Evolutionary conservation across 64 coral and sea anemone species (phyloP), one percentile per base, ranked within the genome.

Genomic region (Actinia tenebrosa): DNA sequence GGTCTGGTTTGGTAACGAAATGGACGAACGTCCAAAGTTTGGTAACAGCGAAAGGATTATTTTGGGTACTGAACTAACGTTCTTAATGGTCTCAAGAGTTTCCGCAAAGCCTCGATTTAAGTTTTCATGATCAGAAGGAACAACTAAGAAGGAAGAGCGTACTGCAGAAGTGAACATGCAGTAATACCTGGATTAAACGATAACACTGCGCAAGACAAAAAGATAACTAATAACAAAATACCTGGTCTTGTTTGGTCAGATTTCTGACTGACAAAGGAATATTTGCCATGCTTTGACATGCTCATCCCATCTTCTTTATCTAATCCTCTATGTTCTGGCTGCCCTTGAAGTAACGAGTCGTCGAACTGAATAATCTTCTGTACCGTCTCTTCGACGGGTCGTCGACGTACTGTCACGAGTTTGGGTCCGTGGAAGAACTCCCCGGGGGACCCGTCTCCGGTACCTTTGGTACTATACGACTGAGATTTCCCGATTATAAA

Each of bases 331-430:
- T 4, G 18, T 47, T 45, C 16, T 7, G 44, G 43, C 15, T 80
- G 16, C 5, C 50, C 27, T 50, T 23, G 50, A 52, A 81, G 44
- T n/a, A 14, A 50, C 79, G 79, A 2, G 16, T 53, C 79, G 16
- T 81, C 44, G 4, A 81, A 81, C 22, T 50, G 79, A 50, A 50
- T 81, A 53, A 53, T 53, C 18, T 81, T 81, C 50, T 81, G 79
- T 20, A 81, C 79, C 45, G 50, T 50, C 27, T 81, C 79, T 20
- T 81, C 79, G 14, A 22, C 79, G 17, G 79, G 79, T 20, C 50
- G 16, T 53, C 79, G 43, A 45, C 79, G 79, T 47, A 81, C 79
- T 50, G 79, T 81, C 79, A 81, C 79, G 45, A 81, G 79, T n/a
- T 45, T 81, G 3, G 79, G 79, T 18, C 79, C 79, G 22, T 81